Evolutionary conservation across 2,113 vertebrate species (phyloP).

Genomic region (Phalacrocorax brasilianus): DNA sequence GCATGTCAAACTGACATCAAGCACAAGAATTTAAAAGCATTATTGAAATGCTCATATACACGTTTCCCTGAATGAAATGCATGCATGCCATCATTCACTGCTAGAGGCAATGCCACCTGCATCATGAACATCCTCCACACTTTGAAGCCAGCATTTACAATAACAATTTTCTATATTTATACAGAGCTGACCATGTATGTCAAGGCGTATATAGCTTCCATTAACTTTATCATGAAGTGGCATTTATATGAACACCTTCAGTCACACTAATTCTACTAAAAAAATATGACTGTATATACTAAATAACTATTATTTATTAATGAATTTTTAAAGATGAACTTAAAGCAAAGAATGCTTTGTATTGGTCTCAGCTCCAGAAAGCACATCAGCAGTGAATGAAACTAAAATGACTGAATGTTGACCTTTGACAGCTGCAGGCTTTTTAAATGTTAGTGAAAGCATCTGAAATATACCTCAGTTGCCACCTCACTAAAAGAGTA

Average conservation of each 20-base stretch:
- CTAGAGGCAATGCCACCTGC: background rate
- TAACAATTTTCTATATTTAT: background rate
- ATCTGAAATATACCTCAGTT: constrained; percentile 49
- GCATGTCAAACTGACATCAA: background rate
- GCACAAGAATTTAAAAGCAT: background rate
- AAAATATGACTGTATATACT: background rate
- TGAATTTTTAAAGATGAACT: background rate
- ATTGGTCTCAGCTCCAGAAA: constrained; percentile 20
- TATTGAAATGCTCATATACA: background rate
- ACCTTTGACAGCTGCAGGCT: constrained; percentile 17
- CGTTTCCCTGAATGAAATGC: background rate
- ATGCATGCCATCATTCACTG: constrained; percentile 52
- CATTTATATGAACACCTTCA: background rate
- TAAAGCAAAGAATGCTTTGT: constrained; percentile 2
- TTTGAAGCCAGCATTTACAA: background rate
- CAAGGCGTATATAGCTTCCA: background rate
- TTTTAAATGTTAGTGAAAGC: constrained; percentile 34
- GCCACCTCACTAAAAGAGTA: background rate
- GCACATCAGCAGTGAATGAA: constrained; percentile 50
- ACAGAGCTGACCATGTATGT: background rate
- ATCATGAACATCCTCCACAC: fast-evolving
- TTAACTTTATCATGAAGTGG: background rate
- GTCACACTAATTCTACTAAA: background rate
- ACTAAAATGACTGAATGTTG: constrained; percentile 7
- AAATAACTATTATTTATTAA: background rate